Base-by-base conservation (phyloP, 2,888 invertebrate genomes). In the Hemistola chrysoprasaria region DNA sequence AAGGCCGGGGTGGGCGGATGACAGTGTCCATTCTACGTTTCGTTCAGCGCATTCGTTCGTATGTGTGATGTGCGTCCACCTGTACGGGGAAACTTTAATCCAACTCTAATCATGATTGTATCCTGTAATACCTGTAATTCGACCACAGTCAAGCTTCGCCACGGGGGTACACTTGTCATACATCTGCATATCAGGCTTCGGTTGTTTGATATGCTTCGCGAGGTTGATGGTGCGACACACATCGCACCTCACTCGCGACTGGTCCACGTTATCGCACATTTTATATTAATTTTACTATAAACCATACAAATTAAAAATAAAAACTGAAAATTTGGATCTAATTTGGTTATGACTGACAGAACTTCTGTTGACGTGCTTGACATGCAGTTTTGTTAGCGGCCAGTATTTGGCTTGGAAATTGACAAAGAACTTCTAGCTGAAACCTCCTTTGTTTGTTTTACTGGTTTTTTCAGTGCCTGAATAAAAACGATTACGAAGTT, bases 151-250 rank as follows among this genome's bases (percentile, higher is more conserved):
- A 3, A 71, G 46, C 49, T 71, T 77, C 29, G 56, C 46, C 1
- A 57, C 45, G 0, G 78, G 77, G 22, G 58, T 65, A 47, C 85
- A 84, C 61, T 84, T 86, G 5, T 85, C 82, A 40, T 81, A 78
- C 22, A 83, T 62, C 43, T 82, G 78, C 85, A 87, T 85, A 41
- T 85, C 71, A 1, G 84, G 83, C 26, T 85, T 85, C 0, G 73
- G 63, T 0, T 70, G 67, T 3, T 70, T 67, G 1, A 64, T 51
- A 8, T 74, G 65, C 26, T 78, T 79, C 0, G 87, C 87, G 43
- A 88, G 50, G 53, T 88, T 88, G 31, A 88, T 88, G 5, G 87
- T 88, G 2, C 85, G 78, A 41, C 85, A 86, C 0, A 76, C 68
- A 26, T 84, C 82, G 62, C 86, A 86, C 16, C 63, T 41, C n/a